Conservation (phyloP, 1,140 invertebrate species). For the Gonatopus flavifemur region DNA sequence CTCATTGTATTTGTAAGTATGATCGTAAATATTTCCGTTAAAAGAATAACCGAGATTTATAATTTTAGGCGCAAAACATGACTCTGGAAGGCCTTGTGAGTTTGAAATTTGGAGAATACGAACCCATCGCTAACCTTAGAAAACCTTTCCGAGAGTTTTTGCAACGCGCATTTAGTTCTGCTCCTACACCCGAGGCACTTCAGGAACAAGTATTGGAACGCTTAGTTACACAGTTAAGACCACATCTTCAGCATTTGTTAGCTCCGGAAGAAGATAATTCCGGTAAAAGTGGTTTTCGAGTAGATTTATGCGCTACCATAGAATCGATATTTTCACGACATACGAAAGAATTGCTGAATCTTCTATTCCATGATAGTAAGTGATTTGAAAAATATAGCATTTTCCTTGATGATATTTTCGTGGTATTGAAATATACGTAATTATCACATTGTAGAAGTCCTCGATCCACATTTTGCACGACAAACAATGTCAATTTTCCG, state of each 20-base stretch:
- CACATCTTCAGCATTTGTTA: slow-evolving; percentile 24
- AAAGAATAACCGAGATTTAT: slow-evolving; percentile 5
- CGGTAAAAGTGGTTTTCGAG: slow-evolving; percentile 8
- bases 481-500: slow-evolving; percentile 24
- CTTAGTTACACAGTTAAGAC: slow-evolving; percentile 30
- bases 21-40: background rate
- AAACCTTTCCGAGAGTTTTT: slow-evolving; percentile 36
- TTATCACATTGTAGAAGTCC: slow-evolving; percentile 21
- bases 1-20: slow-evolving; percentile 31
- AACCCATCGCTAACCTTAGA: slow-evolving; percentile 29
- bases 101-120: slow-evolving; percentile 27
- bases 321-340: slow-evolving; percentile 21
- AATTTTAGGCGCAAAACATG: slow-evolving; percentile 29
- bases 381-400: too few species aligned
- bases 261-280: slow-evolving; percentile 14
- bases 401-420: too few species aligned
- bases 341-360: slow-evolving; percentile 19
- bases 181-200: slow-evolving; percentile 18
- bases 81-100: slow-evolving; percentile 27
- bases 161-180: slow-evolving; percentile 28
- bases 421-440: too few species aligned
- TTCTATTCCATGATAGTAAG: slow-evolving; percentile 31
- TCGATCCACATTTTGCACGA: slow-evolving; percentile 30
- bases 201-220: slow-evolving; percentile 30
- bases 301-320: slow-evolving; percentile 39